Evolutionary conservation across 2,113 vertebrate species (phyloP).

Genomic region (Cyanistes caeruleus): DNA sequence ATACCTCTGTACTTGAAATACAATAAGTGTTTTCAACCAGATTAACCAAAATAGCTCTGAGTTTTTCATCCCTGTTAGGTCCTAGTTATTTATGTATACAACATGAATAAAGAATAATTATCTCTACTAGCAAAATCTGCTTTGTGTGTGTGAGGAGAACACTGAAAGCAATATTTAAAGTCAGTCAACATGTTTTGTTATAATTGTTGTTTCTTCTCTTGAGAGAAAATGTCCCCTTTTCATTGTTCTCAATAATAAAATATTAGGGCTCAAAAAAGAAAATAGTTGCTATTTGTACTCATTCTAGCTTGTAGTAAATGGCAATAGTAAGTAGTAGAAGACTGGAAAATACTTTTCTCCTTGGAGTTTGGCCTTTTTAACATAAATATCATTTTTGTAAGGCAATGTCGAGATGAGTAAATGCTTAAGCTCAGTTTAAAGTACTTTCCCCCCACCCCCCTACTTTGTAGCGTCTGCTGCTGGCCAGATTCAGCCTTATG

Average conservation of each 20-base stretch:
- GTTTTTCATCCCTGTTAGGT: background rate
- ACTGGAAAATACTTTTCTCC: background rate
- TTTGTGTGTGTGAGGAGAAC: background rate
- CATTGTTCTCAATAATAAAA: background rate
- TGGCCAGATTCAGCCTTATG: background rate
- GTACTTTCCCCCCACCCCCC: rapidly evolving
- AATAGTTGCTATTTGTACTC: background rate
- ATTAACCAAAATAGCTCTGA: background rate
- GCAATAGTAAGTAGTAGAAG: background rate
- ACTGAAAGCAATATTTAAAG: background rate
- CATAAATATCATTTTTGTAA: background rate
- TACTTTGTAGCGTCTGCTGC: background rate
- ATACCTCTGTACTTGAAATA: background rate
- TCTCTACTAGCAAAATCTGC: background rate
- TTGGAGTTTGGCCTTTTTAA: background rate
- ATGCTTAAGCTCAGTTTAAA: background rate
- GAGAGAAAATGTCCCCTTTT: background rate
- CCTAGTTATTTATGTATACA: background rate
- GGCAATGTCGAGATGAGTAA: background rate
- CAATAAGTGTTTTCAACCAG: background rate
- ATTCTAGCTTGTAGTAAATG: background rate
- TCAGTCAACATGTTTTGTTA: background rate
- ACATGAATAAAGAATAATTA: background rate
- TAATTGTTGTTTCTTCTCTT: background rate
- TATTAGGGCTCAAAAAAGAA: background rate